Evolutionary conservation across 2,797 vertebrate genomes (phyloP).

Genomic region (Thaleichthys pacificus): DNA sequence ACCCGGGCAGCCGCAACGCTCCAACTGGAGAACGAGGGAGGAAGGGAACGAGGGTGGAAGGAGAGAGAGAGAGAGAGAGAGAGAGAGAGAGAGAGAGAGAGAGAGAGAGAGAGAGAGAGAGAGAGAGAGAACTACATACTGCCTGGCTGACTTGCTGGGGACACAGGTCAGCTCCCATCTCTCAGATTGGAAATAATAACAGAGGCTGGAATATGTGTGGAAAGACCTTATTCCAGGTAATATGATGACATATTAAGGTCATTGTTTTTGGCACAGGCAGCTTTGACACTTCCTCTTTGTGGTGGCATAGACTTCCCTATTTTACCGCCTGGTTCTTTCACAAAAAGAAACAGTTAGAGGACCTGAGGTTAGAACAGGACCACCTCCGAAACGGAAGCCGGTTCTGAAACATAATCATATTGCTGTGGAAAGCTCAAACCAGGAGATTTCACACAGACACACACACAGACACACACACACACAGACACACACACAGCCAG

Average conservation of each 20-base stretch:
- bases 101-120: not conserved
- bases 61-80: not conserved
- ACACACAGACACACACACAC: constrained; percentile 42
- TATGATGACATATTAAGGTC: too few relatives aligned
- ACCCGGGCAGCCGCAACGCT: too few relatives aligned
- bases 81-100: too few relatives aligned
- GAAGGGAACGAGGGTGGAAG: too few relatives aligned
- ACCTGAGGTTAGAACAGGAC: constrained; percentile 8
- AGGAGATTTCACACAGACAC: constrained; percentile 33
- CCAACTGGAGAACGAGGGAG: too few relatives aligned
- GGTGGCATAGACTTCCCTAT: constrained; percentile 10
- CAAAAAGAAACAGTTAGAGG: constrained; percentile 18
- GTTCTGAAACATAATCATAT: constrained; percentile 5
- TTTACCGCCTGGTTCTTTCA: constrained; percentile 10
- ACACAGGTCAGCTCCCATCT: not conserved
- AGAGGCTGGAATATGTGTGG: too few relatives aligned
- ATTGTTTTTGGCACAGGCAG: not conserved
- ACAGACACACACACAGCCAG: constrained; percentile 39
- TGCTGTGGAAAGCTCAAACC: constrained; percentile 36
- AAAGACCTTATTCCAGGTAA: too few relatives aligned
- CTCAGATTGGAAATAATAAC: not conserved
- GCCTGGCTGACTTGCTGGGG: not conserved
- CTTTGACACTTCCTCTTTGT: constrained; percentile 15
- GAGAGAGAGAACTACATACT: not conserved
- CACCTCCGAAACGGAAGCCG: constrained; percentile 26